Conservation (phyloP, 2,113 vertebrate genomes). For the Sapajus apella region DNA sequence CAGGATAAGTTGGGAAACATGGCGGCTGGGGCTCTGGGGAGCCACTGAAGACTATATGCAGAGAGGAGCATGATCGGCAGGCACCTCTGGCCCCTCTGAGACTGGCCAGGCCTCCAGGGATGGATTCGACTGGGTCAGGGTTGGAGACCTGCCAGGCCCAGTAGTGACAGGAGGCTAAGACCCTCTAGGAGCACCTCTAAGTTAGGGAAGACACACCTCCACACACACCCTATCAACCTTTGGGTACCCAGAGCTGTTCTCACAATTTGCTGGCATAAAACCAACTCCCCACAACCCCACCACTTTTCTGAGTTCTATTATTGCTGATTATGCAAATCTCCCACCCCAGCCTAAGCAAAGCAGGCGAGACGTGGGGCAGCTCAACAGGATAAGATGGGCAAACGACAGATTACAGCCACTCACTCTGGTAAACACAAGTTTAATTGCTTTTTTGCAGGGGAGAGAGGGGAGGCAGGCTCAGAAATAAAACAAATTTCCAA, state of each 20-base stretch:
- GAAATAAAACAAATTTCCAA: slow-evolving; percentile 38
- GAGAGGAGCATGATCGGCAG: background rate
- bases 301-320: slow-evolving; percentile 3
- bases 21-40: background rate
- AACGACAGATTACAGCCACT: slow-evolving; percentile 22
- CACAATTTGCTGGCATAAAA: background rate
- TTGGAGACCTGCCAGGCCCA: background rate
- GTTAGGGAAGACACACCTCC: background rate
- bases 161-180: background rate
- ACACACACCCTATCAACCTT: background rate
- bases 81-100: background rate
- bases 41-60: background rate
- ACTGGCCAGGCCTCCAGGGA: background rate
- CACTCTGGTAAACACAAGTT: slow-evolving; percentile 56
- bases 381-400: background rate
- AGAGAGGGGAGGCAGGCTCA: background rate
- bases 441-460: slow-evolving; percentile 63
- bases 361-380: slow-evolving; percentile 24
- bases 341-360: slow-evolving; percentile 33
- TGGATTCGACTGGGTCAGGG: background rate
- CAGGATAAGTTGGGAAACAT: background rate
- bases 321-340: slow-evolving; percentile 68
- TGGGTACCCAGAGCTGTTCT: background rate
- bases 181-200: background rate
- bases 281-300: background rate